Base-by-base conservation (phyloP, 1,140 invertebrate species). In the Patella vulgata region DNA sequence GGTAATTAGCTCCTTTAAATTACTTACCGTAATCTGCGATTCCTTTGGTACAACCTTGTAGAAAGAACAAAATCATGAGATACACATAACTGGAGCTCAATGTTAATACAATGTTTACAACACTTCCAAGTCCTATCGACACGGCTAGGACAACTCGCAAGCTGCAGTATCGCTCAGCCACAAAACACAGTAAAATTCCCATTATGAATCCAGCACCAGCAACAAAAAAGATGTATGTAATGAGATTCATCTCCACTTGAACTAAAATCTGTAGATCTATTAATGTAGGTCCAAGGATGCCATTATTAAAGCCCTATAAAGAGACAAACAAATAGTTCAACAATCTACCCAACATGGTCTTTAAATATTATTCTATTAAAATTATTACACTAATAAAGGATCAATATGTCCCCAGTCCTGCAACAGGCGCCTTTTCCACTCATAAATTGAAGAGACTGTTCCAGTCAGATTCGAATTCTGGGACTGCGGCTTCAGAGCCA, bases 231-330 rank as follows among this genome's bases (percentile, higher is more conserved):
- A 59, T 39, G 36, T 51, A 50, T 21, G 58, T 51, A 39, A 59
- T 59, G 19, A 21, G 9, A 12, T 36, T 28, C 21, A 63, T 31
- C 0, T 31, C n/a, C 14, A 8, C 53, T 9, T 50, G 23, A 8
- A 63, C 54, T n/a, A 14, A n/a, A 6, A 11, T 21, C 40, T 55
- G 52, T 2, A 63, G 61, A 36, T 63, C 61, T 28, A 48, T 44
- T 23, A 63, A 47, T 39, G 46, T 50, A 19, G 61, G 61, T 14
- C 61, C 61, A 14, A 63, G 33, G 9, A 63, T 43, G 23, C 53
- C 61, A 27, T 59, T 59, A 56, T 65, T 44, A 14, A 59, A 59
- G 6, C 55, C 57, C 63, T 59, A 42, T n/a, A 30, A 30, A 27
- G 30, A 17, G 17, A 36, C 25, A 44, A 17, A 47, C 0, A 27